A percentile compares a stretch with the other conserved stretches of the same genome.
These are phyloP conservation scores for Chionis minor DNA, from an alignment of 2,113 vertebrate species.

Conservation along the genomic window DNA sequence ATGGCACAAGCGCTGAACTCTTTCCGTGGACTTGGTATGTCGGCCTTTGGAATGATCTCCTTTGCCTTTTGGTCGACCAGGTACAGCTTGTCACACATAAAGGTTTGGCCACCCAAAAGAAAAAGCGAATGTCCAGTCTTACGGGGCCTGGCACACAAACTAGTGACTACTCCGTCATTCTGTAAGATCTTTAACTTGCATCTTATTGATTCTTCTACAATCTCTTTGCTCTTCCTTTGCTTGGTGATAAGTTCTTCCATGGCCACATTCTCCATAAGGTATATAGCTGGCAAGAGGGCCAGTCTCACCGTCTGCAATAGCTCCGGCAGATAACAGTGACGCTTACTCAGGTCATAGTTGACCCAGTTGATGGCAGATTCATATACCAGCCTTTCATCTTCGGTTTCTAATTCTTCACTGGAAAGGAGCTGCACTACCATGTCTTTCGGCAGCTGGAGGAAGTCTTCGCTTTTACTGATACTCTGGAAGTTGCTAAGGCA, in stretches of 20 bases:
- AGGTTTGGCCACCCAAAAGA: conserved; percentile 83
- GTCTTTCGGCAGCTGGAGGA: conserved; percentile 83
- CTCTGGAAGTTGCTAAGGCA: conserved; percentile 84
- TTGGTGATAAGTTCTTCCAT: conserved; percentile 84
- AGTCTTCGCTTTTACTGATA: conserved; percentile 82
- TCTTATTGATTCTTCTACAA: conserved; percentile 82
- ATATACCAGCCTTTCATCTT: conserved; percentile 82
- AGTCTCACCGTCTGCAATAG: conserved; percentile 81
- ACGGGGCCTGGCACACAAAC: conserved; percentile 81
- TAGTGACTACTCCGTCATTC: conserved; percentile 84
- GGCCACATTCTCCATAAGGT: conserved; percentile 85
- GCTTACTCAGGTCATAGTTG: conserved; percentile 80
- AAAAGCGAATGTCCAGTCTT: conserved; percentile 83
- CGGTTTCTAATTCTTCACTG: conserved; percentile 83
- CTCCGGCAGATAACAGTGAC: conserved; percentile 78
- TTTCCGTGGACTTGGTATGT: conserved; percentile 83
- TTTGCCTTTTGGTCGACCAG: conserved; percentile 85
- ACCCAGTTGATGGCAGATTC: conserved; percentile 84
- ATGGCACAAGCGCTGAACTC: conserved; percentile 85
- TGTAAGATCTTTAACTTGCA: conserved; percentile 84
- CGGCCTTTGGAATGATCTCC: conserved; percentile 84
- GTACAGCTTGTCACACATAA: conserved; percentile 86
- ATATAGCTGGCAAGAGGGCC: conserved; percentile 82
- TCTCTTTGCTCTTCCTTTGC: conserved; percentile 83
- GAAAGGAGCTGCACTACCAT: conserved; percentile 82